Conservation (phyloP, 1,140 invertebrate species). For the Micrasema minimum region DNA sequence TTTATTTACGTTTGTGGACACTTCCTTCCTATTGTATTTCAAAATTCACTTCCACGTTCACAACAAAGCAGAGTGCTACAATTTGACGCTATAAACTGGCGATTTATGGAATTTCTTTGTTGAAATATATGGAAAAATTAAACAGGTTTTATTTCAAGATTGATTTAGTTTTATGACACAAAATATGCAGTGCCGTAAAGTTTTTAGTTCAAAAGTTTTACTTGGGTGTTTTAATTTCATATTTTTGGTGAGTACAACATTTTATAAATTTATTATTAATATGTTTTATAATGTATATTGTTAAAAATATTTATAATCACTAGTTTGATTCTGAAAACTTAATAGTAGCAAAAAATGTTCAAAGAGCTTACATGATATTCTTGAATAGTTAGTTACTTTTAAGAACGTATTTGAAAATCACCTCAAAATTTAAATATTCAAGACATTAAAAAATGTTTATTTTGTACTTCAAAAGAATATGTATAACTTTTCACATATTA, state of each 20-base stretch:
- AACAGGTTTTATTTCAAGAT: background rate
- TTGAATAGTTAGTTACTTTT: too few species aligned
- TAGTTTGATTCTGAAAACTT: too few species aligned
- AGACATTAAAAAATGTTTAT: too few species aligned
- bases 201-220: slow-evolving; percentile 60
- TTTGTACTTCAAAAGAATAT: too few species aligned
- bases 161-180: too few species aligned
- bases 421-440: too few species aligned
- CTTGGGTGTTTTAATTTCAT: slow-evolving; percentile 64
- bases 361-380: too few species aligned
- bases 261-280: too few species aligned
- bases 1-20: slow-evolving; percentile 43
- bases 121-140: slow-evolving; percentile 12
- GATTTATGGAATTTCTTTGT: slow-evolving; percentile 28
- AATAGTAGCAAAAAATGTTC: too few species aligned
- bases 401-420: too few species aligned
- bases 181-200: slow-evolving; percentile 60
- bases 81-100: background rate
- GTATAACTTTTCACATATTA: background rate
- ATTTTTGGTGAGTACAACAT: slow-evolving; percentile 63
- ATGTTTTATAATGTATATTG: too few species aligned
- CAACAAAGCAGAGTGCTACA: slow-evolving; percentile 26
- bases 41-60: slow-evolving; percentile 33
- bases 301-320: too few species aligned
- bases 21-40: slow-evolving; percentile 53